phyloP scores from a whole-genome alignment of 2,113 vertebrate species.

The Tachysurus fulvidraco region DNA sequence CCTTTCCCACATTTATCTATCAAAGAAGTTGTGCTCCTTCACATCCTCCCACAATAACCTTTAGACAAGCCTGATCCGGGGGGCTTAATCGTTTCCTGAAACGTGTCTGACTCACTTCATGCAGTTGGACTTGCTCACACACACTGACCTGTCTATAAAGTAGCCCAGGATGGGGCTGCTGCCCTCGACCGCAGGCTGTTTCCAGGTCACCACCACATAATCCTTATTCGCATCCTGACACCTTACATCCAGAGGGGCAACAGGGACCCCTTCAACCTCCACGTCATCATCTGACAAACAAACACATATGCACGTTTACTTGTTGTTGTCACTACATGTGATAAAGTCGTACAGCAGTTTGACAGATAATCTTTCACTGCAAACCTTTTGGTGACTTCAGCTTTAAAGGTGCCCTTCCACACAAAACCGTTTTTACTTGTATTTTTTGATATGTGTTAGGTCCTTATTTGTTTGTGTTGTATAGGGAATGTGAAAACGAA shows the following conservation, averaged over 20 bases:
- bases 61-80: neutral
- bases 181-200: slow-evolving; percentile 92
- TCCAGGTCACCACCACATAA: slow-evolving; percentile 97
- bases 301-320: slow-evolving; percentile 35
- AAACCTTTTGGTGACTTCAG: slow-evolving; percentile 54
- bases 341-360: neutral
- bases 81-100: too few relatives aligned
- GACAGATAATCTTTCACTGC: neutral
- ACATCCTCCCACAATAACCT: neutral
- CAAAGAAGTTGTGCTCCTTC: neutral
- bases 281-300: slow-evolving; percentile 81
- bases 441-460: too few relatives aligned
- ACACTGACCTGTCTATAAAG: slow-evolving; percentile 88
- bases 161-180: slow-evolving; percentile 91
- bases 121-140: neutral
- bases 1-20: neutral
- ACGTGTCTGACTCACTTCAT: neutral
- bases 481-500: too few relatives aligned
- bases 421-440: too few relatives aligned
- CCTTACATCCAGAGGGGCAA: slow-evolving; percentile 88
- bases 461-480: too few relatives aligned
- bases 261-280: slow-evolving; percentile 88
- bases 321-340: slow-evolving; percentile 42
- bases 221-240: slow-evolving; percentile 96
- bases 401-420: too few relatives aligned